Percentiles rank a stretch among this genome's conserved stretches.
Evolutionary conservation across 2,797 vertebrate genomes (phyloP).

Genomic region (Sus cebifrons): DNA sequence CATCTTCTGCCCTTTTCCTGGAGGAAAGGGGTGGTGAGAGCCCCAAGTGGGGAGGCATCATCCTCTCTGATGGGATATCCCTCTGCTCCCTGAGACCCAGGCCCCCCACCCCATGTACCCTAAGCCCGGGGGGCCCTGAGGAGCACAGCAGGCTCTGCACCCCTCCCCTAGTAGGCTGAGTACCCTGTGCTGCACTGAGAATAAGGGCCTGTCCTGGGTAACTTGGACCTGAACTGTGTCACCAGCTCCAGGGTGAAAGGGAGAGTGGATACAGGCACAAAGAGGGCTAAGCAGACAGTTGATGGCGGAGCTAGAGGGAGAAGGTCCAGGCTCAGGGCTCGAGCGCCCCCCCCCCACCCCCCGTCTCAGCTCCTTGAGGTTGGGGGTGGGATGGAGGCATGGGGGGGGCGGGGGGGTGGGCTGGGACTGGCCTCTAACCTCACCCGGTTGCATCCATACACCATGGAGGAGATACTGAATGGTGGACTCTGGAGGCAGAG

Average conservation of each 20-base stretch:
- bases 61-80: neutral
- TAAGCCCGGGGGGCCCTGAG: neutral
- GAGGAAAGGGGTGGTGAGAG: neutral
- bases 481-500: neutral
- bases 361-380: neutral
- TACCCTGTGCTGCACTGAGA: neutral
- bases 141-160: neutral
- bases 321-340: neutral
- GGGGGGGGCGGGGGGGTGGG: no score
- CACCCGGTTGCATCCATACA: neutral
- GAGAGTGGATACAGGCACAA: neutral
- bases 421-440: neutral
- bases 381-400: no score
- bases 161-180: neutral
- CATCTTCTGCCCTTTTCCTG: neutral
- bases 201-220: neutral
- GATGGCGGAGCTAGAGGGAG: neutral
- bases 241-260: neutral
- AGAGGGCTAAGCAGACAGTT: neutral
- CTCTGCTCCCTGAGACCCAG: neutral
- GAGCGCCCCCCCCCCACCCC: neutral
- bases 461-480: neutral
- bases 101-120: fast-evolving
- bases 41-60: neutral
- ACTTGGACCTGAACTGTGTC: neutral